Evolutionary conservation across 2,888 invertebrate genomes (phyloP).

Genomic region (Agriopis marginaria): DNA sequence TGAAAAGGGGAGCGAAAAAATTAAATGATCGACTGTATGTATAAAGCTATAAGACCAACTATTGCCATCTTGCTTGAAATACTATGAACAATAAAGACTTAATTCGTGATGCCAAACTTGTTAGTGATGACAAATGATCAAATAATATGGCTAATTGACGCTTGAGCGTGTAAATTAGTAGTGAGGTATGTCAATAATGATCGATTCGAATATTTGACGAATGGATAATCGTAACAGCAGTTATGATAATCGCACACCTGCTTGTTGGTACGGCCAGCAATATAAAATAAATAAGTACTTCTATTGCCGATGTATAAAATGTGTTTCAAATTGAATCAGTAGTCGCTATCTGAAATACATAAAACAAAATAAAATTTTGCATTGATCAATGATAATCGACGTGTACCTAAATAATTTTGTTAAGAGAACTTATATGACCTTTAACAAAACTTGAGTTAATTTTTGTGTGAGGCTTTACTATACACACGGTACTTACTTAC

Average conservation of each 20-base stretch:
- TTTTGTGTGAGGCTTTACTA: too few relatives aligned
- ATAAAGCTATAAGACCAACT: conserved; percentile 50
- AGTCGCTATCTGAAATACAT: background rate
- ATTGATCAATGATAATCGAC: too few relatives aligned
- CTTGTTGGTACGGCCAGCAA: conserved; percentile 35
- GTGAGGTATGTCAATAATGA: conserved; percentile 64
- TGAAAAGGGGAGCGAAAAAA: conserved; percentile 34
- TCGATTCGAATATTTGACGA: conserved; percentile 60
- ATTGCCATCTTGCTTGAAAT: conserved; percentile 51
- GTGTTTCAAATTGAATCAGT: background rate
- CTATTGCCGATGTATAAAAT: background rate
- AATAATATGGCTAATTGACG: conserved; percentile 74
- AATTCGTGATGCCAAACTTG: conserved; percentile 53
- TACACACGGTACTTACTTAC: too few relatives aligned
- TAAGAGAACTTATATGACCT: too few relatives aligned
- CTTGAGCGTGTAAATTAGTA: conserved; percentile 73
- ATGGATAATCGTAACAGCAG: conserved; percentile 59
- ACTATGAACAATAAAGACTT: conserved; percentile 57
- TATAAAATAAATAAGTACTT: background rate
- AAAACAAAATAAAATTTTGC: too few relatives aligned
- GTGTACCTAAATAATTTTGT: too few relatives aligned
- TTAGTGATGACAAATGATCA: conserved; percentile 78
- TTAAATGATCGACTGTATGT: conserved; percentile 44
- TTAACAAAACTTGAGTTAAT: too few relatives aligned
- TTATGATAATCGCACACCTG: conserved; percentile 64